A percentile compares a stretch with the other conserved stretches of the same genome.
Evolutionary conservation across 2,888 invertebrate species (phyloP).

Genomic region (Glaucopsyche alexis): DNA sequence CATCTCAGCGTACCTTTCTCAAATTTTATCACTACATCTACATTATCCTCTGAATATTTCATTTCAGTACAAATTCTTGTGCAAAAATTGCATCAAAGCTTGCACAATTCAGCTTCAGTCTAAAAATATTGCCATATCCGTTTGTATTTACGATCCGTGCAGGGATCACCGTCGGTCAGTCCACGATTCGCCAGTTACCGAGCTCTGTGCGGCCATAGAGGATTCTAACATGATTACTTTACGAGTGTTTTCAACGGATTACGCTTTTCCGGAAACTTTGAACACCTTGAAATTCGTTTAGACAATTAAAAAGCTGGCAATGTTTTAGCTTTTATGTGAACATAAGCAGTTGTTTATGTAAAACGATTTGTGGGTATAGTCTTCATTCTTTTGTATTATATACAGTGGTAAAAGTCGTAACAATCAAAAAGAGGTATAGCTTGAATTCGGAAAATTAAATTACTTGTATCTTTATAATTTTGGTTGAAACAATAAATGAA

Average conservation of each 20-base stretch:
- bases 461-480: too few relatives aligned
- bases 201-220: slow-evolving; percentile 8
- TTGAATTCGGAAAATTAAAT: too few relatives aligned
- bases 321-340: background rate
- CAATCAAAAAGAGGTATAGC: too few relatives aligned
- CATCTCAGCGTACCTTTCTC: too few relatives aligned
- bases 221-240: slow-evolving; percentile 23
- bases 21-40: too few relatives aligned
- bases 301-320: background rate
- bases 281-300: slow-evolving; percentile 18
- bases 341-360: background rate
- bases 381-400: too few relatives aligned
- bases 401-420: too few relatives aligned
- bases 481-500: too few relatives aligned
- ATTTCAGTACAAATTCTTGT: background rate
- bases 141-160: slow-evolving; percentile 1
- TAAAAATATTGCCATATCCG: slow-evolving; percentile 16
- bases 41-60: background rate
- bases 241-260: slow-evolving; percentile 25
- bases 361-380: background rate
- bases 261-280: slow-evolving; percentile 20
- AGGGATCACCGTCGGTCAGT: background rate
- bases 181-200: background rate
- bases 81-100: background rate
- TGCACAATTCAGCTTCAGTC: background rate